Evolutionary conservation across 2,797 vertebrate genomes (phyloP).

Genomic region (Hippocampus kuda): DNA sequence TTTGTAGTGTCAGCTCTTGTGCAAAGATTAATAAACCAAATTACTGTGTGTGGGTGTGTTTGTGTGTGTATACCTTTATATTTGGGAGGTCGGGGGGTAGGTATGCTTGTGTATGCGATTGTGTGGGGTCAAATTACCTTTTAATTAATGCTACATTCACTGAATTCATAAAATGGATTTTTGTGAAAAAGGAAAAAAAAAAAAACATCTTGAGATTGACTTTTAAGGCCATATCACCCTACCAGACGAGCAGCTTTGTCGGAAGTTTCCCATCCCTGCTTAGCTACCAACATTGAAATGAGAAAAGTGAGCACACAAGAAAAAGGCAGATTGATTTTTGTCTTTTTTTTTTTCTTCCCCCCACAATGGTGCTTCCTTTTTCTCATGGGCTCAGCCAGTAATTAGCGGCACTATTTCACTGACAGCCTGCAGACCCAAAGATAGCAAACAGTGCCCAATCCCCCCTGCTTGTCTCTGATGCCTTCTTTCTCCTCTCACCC

Average conservation of each 20-base stretch:
- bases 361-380: slow-evolving; percentile 19
- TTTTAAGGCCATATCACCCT: not conserved
- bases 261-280: not conserved
- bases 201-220: too few relatives aligned
- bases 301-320: slow-evolving; percentile 26
- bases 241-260: not conserved
- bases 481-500: slow-evolving; percentile 23
- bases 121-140: not conserved
- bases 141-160: not conserved
- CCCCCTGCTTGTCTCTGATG: slow-evolving; percentile 4
- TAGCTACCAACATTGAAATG: slow-evolving; percentile 32
- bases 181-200: not conserved
- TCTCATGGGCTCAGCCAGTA: slow-evolving; percentile 19
- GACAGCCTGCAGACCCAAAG: slow-evolving; percentile 32
- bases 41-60: not conserved
- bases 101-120: not conserved
- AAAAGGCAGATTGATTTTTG: slow-evolving; percentile 9
- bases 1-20: too few relatives aligned
- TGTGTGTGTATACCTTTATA: too few relatives aligned
- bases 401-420: slow-evolving; percentile 19
- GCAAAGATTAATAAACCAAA: not conserved
- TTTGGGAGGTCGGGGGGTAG: too few relatives aligned
- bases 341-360: too few relatives aligned
- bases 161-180: not conserved
- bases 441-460: slow-evolving; percentile 24